phyloP scores from a whole-genome alignment of 1,140 invertebrate genomes.

The Portunus trituberculatus region DNA sequence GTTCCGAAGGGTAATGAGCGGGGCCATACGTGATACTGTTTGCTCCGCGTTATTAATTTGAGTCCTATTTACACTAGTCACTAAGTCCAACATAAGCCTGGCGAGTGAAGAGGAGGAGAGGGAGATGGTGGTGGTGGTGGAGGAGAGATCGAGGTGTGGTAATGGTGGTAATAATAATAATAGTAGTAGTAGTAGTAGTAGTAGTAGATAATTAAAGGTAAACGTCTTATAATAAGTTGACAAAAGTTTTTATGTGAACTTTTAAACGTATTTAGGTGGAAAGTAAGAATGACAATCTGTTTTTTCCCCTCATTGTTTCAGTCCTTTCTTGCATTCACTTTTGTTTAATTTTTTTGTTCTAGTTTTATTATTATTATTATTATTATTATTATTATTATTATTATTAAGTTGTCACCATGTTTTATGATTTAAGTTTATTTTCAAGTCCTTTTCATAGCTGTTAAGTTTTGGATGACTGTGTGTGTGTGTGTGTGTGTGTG shows the following conservation, averaged over 20 bases:
- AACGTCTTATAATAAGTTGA: too few species aligned
- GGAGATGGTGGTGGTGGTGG: too few species aligned
- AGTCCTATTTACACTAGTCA: neutral
- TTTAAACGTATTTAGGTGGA: too few species aligned
- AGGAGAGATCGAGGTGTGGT: too few species aligned
- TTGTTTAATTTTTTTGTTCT: neutral
- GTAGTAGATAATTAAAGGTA: too few species aligned
- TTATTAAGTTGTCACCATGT: too few species aligned
- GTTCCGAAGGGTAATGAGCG: neutral
- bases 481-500: neutral
- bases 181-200: too few species aligned
- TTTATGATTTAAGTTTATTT: too few species aligned
- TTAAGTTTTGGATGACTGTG: neutral
- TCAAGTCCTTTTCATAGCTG: neutral
- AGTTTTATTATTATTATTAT: slow-evolving; percentile 3
- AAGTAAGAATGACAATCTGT: too few species aligned
- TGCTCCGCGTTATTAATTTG: neutral
- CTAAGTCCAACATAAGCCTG: neutral
- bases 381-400: slow-evolving; percentile 3
- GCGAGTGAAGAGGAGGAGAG: too few species aligned
- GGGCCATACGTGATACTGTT: neutral
- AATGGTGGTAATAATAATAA: too few species aligned
- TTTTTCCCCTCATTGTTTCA: neutral
- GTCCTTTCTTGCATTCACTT: neutral
- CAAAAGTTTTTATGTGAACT: too few species aligned